Evolutionary conservation across 2,797 vertebrate genomes (phyloP), one percentile per base, ranked within the genome.

Genomic region (Moxostoma hubbsi): DNA sequence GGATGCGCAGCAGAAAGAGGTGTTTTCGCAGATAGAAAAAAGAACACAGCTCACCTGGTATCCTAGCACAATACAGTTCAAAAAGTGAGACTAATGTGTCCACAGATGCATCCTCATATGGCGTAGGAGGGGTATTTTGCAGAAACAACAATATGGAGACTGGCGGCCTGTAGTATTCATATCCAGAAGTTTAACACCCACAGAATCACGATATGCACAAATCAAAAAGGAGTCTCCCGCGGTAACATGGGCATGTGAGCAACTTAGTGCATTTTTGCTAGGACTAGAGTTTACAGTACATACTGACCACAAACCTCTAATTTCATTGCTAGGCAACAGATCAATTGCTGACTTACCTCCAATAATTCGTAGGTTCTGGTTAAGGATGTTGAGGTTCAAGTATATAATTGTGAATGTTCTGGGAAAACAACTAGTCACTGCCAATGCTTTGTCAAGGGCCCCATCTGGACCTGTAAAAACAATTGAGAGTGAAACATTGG

Each of bases 21-120:
- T 81, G 5, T 86, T 87, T 47, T 9, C 75, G 8, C 50, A 12
- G 5, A 6, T 83, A n/a, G 1, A 86, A 82, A 47, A 6, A 81
- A 4, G 49, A 76, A 64, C 54, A 81, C 0, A 75, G 76, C 43
- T 86, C 77, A 11, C 59, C 76, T 12, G 51, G 49, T 15, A 63
- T 79, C 5, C 13, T 83, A 0, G 57, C 55, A 5, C 71, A 81
- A 24, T 80, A 74, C 13, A 68, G 18, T 6, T 47, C 79, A 36
- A 71, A 46, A 2, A 64, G 36, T 10, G 66, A 81, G 13, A 76
- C 51, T n/a, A n/a, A n/a, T n/a, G n/a, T n/a, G n/a, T n/a, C n/a
- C n/a, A n/a, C n/a, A n/a, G n/a, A n/a, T n/a, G n/a, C n/a, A n/a
- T n/a, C n/a, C n/a, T n/a, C n/a, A n/a, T n/a, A n/a, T 64, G 5